Base-by-base conservation (phyloP, 1,140 invertebrate genomes). In the Helicorthomorpha holstii region DNA sequence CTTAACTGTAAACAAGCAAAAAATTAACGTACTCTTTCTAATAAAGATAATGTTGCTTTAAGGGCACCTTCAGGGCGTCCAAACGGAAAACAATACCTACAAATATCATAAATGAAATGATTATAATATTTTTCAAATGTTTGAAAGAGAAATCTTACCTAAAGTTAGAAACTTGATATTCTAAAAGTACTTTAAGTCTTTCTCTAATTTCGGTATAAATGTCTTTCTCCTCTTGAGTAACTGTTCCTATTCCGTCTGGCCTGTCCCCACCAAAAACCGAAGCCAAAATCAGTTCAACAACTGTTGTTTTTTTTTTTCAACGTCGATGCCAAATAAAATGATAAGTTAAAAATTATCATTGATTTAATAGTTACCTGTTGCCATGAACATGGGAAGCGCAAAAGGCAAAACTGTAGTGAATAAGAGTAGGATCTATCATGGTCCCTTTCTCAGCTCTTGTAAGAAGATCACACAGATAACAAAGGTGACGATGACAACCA, bases 91-190 rank as follows among this genome's bases (percentile, higher is more conserved):
- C 90, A 91, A 65, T 88, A 97, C 71, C 90, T 85, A 62, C 42
- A 69, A 59, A 49, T 51, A 29, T 25, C 44, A 27, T 45, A 57
- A 27, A 10, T 50, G 7, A 7, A 34, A 16, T 34, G 16, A 34
- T 34, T 7, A n/a, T 52, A 21, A 46, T 7, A 10, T 19, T 4
- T 22, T 19, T 22, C 4, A 22, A 56, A 58, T 43, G 26, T 21
- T 27, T 43, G 23, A 14, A 48, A 29, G 19, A 25, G 38, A 16
- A 23, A 34, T 19, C n/a, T 63, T 75, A 85, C 83, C 90, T 81
- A 72, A 98, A 98, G 75, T 98, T 95, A 2, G 95, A 98, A 53
- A 99, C 96, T 76, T 99, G 95, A 69, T 94, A 84, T 69, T 98
- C 94, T 44, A 99, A 71, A 51, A 98, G 72, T 58, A 89, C 80